Conservation (phyloP, 2,888 invertebrate genomes). For the Linnaemya vulpina region DNA sequence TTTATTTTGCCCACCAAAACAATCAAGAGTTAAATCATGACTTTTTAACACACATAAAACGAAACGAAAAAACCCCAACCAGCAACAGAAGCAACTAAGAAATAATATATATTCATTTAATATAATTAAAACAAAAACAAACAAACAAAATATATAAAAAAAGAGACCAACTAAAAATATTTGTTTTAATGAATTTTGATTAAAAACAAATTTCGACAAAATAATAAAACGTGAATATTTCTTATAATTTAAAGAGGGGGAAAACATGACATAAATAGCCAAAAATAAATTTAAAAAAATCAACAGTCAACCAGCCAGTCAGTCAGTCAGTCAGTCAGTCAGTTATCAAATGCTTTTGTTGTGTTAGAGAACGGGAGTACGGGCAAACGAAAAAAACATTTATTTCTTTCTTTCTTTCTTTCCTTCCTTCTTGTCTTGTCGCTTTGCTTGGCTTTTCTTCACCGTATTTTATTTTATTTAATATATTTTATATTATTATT, state of each 20-base stretch:
- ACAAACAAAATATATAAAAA: slow-evolving; percentile 5
- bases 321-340: neutral
- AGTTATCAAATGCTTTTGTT: slow-evolving; percentile 18
- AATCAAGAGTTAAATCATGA: slow-evolving; percentile 65
- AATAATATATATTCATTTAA: slow-evolving; percentile 35
- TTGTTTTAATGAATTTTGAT: slow-evolving; percentile 44
- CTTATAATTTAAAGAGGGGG: neutral
- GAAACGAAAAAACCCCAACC: neutral
- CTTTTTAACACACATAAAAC: slow-evolving; percentile 58
- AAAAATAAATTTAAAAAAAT: neutral
- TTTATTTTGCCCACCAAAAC: slow-evolving; percentile 34
- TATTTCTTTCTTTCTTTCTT: neutral
- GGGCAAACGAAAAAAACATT: slow-evolving; percentile 33
- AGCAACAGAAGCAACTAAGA: neutral
- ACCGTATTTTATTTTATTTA: neutral
- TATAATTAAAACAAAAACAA: neutral
- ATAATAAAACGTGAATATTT: slow-evolving; percentile 51
- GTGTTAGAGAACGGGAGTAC: slow-evolving; percentile 4
- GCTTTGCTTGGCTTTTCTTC: neutral
- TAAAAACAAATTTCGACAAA: slow-evolving; percentile 50
- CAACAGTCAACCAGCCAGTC: neutral
- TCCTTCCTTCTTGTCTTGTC: neutral
- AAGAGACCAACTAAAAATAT: no score
- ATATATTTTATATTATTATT: neutral
- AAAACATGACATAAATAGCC: slow-evolving; percentile 25